phyloP scores from a whole-genome alignment of 2,113 vertebrate species.

The Phalacrocorax pelagicus region DNA sequence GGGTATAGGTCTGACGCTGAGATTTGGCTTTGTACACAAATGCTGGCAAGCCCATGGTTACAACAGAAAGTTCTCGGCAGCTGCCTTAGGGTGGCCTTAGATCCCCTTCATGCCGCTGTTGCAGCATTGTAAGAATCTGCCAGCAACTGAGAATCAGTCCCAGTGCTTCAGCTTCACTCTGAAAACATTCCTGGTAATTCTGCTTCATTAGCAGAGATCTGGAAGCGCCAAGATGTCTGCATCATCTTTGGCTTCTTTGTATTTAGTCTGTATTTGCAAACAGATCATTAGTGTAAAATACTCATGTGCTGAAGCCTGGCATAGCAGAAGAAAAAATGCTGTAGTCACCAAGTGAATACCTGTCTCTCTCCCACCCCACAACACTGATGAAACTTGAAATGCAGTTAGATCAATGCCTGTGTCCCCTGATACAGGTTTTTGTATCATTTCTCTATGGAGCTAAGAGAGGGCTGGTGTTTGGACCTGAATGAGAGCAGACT shows the following conservation, averaged over 20 bases:
- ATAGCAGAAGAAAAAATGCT: background rate
- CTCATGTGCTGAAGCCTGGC: background rate
- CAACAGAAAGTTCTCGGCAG: background rate
- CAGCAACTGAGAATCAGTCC: background rate
- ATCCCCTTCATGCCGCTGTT: background rate
- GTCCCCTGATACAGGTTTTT: background rate
- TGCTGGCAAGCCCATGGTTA: background rate
- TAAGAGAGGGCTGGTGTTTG: background rate
- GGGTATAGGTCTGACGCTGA: background rate
- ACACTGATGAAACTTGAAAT: background rate
- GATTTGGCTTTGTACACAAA: background rate
- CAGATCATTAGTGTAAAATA: background rate
- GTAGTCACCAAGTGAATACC: background rate
- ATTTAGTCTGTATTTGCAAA: background rate
- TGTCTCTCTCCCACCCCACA: background rate
- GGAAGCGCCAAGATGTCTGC: background rate
- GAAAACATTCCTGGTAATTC: conserved; percentile 8
- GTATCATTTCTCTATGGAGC: background rate
- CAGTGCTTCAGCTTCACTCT: background rate
- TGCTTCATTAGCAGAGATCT: conserved; percentile 25
- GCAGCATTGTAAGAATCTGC: background rate
- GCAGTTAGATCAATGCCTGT: background rate
- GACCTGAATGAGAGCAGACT: background rate
- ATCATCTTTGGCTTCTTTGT: background rate
- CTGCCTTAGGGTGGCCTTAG: background rate